Evolutionary conservation across 2,113 vertebrate genomes (phyloP).

Genomic region (Sigmodon hispidus): DNA sequence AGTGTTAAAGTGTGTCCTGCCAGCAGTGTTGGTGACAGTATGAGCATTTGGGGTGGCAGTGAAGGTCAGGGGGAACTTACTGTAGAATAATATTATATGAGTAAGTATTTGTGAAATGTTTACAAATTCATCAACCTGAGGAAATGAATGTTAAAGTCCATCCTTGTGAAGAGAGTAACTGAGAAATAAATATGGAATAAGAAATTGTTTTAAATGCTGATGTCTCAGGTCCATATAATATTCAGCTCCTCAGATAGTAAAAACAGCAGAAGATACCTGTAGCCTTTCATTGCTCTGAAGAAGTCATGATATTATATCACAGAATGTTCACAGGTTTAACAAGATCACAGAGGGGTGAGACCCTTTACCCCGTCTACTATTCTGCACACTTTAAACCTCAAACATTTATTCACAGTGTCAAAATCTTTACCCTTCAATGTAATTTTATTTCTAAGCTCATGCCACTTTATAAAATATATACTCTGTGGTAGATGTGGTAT

Average conservation of each 20-base stretch:
- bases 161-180: not conserved
- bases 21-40: not conserved
- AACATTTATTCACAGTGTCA: not conserved
- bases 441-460: not conserved
- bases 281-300: constrained; percentile 19
- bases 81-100: not conserved
- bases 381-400: not conserved
- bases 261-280: not conserved
- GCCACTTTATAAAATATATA: constrained; percentile 8
- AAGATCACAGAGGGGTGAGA: not conserved
- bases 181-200: constrained; percentile 29
- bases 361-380: not conserved
- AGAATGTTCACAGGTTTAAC: not conserved
- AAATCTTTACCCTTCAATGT: not conserved
- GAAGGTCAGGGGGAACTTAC: not conserved
- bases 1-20: not conserved
- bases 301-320: not conserved
- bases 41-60: not conserved
- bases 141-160: constrained; percentile 1
- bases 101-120: not conserved
- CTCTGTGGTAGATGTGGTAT: not conserved
- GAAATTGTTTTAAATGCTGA: constrained; percentile 28
- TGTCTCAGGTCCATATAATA: not conserved
- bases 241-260: not conserved
- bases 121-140: not conserved